Conservation (phyloP, 2,888 invertebrate species). For the Amphipoea lucens region DNA sequence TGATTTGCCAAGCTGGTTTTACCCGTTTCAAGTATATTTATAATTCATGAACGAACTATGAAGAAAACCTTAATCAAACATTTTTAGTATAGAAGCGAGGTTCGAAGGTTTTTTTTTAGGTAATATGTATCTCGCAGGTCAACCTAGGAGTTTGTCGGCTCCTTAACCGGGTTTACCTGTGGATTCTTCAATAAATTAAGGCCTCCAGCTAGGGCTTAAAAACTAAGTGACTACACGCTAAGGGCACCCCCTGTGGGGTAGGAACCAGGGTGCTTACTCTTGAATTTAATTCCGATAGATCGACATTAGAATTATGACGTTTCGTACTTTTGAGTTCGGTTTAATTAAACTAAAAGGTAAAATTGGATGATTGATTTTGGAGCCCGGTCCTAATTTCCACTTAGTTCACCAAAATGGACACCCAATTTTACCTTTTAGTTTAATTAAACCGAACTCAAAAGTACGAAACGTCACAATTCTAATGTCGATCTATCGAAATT, state of each 20-base stretch:
- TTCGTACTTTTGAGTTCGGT: too few species aligned
- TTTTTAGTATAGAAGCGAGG: neutral
- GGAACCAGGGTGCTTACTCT: too few species aligned
- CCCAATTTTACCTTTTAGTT: too few species aligned
- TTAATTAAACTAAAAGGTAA: too few species aligned
- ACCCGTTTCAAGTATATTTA: constrained; percentile 14
- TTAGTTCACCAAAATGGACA: too few species aligned
- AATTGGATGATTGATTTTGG: too few species aligned
- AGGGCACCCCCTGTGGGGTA: neutral
- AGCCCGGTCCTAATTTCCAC: too few species aligned
- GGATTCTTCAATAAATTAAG: neutral
- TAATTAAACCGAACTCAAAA: too few species aligned
- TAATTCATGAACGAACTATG: neutral
- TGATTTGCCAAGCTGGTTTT: constrained; percentile 22
- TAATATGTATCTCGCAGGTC: neutral
- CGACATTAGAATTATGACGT: too few species aligned
- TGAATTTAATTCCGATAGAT: too few species aligned
- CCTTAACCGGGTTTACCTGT: neutral
- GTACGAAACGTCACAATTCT: too few species aligned
- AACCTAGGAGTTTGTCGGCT: neutral
- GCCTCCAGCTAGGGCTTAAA: neutral
- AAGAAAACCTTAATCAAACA: neutral
- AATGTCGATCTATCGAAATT: too few species aligned
- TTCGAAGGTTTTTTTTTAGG: neutral
- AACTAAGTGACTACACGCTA: neutral